These are phyloP conservation scores for Sycophila sp. DNA, from an alignment of 1,140 invertebrate species.

Conservation along the genomic window DNA sequence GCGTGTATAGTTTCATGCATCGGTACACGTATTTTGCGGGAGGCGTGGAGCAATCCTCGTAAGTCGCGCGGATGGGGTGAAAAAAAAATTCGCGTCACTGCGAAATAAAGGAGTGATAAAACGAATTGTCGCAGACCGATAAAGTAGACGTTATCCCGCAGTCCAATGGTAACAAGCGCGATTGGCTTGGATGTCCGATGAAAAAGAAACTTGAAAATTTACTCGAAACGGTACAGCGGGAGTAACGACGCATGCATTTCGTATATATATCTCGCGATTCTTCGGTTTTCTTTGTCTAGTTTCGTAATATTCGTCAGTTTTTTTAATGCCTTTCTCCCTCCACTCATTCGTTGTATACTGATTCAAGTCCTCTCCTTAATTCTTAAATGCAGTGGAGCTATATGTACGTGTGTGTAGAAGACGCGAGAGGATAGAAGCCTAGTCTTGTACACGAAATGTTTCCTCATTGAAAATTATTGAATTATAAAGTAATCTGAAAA, in stretches of 20 bases:
- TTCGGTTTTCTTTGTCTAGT: neutral
- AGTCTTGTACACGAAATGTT: too few species aligned
- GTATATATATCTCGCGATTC: neutral
- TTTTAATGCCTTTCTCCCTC: neutral
- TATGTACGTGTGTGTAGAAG: too few species aligned
- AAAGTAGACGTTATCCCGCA: conserved; percentile 25
- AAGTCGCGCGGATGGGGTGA: too few species aligned
- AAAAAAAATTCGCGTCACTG: conserved; percentile 23
- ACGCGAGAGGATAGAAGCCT: too few species aligned
- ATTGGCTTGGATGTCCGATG: neutral
- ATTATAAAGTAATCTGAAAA: neutral
- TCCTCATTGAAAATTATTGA: neutral
- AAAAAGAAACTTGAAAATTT: neutral
- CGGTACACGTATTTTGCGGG: neutral
- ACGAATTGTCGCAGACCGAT: conserved; percentile 25
- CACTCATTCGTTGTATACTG: neutral
- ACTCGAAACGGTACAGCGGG: neutral
- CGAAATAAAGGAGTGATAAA: conserved; percentile 21
- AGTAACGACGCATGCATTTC: too few species aligned
- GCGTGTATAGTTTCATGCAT: neutral
- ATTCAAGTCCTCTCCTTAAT: neutral
- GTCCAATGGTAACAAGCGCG: conserved; percentile 16
- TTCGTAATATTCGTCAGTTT: neutral
- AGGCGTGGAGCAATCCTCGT: too few species aligned
- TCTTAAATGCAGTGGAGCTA: neutral